Evolutionary conservation across 2,113 vertebrate species (phyloP).

Genomic region (Hucho hucho): DNA sequence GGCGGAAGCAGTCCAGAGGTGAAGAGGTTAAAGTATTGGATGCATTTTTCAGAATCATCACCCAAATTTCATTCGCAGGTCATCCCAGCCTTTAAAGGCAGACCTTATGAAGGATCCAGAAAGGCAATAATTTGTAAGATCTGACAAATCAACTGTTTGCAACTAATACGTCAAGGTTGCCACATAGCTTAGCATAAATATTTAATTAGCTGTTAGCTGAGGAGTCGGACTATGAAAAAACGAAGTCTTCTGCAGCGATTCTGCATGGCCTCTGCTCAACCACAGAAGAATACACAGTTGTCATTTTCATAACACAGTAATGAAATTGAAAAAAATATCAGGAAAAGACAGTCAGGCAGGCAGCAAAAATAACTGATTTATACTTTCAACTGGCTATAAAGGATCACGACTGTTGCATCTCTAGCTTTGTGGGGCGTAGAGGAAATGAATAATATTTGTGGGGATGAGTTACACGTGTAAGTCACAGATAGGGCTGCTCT

Average conservation of each 20-base stretch:
- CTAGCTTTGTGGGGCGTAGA: conserved; percentile 19
- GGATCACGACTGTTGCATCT: conserved; percentile 32
- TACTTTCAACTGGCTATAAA: conserved; percentile 25
- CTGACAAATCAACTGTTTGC: conserved; percentile 35
- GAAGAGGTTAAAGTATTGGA: conserved; percentile 72
- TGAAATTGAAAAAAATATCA: background rate
- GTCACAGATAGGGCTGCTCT: conserved; percentile 13
- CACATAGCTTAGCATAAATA: conserved; percentile 52
- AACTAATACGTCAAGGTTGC: conserved; percentile 57
- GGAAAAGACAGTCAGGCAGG: background rate
- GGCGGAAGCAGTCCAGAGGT: conserved; percentile 27
- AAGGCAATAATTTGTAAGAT: conserved; percentile 24
- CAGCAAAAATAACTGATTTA: conserved; percentile 34
- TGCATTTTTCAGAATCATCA: conserved; percentile 63
- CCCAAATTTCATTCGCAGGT: conserved; percentile 46
- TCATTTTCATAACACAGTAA: too few species aligned
- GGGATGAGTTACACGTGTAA: conserved; percentile 17
- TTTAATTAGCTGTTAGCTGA: conserved; percentile 54
- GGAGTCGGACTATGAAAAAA: conserved; percentile 23
- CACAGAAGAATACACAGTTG: background rate
- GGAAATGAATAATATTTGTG: conserved; percentile 37
- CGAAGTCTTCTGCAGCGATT: conserved; percentile 23
- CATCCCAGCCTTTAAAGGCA: conserved; percentile 14
- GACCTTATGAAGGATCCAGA: conserved; percentile 30
- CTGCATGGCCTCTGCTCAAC: conserved; percentile 42